A percentile compares a stretch with the other conserved stretches of the same genome.
Conservation (phyloP, 2,888 invertebrate genomes). For the Dugesia japonica region DNA sequence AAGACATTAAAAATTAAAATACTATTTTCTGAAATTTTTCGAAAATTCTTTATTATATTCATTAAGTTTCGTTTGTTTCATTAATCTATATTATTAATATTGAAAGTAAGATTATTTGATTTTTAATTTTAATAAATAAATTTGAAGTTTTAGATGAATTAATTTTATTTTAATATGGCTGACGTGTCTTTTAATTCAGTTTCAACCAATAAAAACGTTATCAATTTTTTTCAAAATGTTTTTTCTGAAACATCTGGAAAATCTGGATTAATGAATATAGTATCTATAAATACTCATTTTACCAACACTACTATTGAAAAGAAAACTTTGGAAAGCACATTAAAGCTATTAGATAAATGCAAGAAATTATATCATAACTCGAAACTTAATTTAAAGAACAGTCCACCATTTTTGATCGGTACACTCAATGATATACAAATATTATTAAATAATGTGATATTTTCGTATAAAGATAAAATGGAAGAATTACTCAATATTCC, state of each 20-base stretch:
- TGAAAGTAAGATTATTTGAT: too few species aligned
- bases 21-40: too few species aligned
- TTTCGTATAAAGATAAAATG: slow-evolving; percentile 88
- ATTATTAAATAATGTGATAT: slow-evolving; percentile 76
- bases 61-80: too few species aligned
- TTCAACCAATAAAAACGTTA: neutral
- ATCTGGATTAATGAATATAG: neutral
- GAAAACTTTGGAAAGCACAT: neutral
- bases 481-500: slow-evolving; percentile 74
- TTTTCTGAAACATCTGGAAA: neutral
- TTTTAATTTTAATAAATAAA: too few species aligned
- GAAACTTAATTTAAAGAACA: slow-evolving; percentile 94
- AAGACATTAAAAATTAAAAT: too few species aligned
- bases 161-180: neutral
- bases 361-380: slow-evolving; percentile 72
- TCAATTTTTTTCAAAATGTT: neutral
- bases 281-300: neutral
- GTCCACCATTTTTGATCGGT: slow-evolving; percentile 94
- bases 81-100: too few species aligned
- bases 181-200: neutral
- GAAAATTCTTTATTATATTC: too few species aligned
- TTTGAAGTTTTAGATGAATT: too few species aligned
- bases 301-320: neutral
- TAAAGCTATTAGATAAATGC: neutral
- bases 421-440: slow-evolving; percentile 97